These are phyloP conservation scores for Malacoctenus gilli DNA, from an alignment of 2,797 vertebrate genomes.

Conservation along the genomic window DNA sequence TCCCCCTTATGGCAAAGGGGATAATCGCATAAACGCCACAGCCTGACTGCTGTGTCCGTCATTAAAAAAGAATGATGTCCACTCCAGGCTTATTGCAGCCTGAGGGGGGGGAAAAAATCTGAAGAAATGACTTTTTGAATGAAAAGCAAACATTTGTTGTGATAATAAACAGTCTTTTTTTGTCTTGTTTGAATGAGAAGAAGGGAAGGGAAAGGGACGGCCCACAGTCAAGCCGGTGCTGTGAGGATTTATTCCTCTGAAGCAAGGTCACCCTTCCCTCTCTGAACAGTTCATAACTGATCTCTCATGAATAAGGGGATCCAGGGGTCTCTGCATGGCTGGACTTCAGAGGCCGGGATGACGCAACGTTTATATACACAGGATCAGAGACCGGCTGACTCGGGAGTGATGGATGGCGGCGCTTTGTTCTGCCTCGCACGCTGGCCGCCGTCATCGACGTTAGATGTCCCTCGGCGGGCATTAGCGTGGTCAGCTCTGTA, in stretches of 20 bases:
- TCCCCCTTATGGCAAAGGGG: slow-evolving; percentile 73
- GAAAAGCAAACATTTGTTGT: slow-evolving; percentile 26
- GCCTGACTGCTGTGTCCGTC: slow-evolving; percentile 17
- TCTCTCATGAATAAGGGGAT: slow-evolving; percentile 51
- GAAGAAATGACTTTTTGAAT: slow-evolving; percentile 20
- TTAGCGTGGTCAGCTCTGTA: slow-evolving; percentile 47
- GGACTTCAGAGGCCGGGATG: slow-evolving; percentile 39
- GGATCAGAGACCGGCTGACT: slow-evolving; percentile 46
- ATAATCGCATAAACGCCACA: slow-evolving; percentile 55
- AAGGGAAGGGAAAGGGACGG: slow-evolving; percentile 11
- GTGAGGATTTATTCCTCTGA: slow-evolving; percentile 40
- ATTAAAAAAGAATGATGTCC: slow-evolving; percentile 22
- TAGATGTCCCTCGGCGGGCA: slow-evolving; percentile 51
- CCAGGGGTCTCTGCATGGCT: slow-evolving; percentile 28
- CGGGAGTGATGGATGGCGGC: slow-evolving; percentile 69
- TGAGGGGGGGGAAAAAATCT: slow-evolving; percentile 12
- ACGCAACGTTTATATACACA: slow-evolving; percentile 59
- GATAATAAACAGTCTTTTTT: slow-evolving; percentile 26
- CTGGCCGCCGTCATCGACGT: slow-evolving; percentile 34
- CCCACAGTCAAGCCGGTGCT: slow-evolving; percentile 24
- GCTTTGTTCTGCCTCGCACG: slow-evolving; percentile 53
- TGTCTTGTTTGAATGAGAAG: slow-evolving; percentile 20
- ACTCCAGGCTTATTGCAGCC: slow-evolving; percentile 19
- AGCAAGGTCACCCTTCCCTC: slow-evolving; percentile 58
- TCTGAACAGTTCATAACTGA: slow-evolving; percentile 40